Base-by-base conservation (phyloP, 1,140 invertebrate species). In the Rhagoletis zephyria region DNA sequence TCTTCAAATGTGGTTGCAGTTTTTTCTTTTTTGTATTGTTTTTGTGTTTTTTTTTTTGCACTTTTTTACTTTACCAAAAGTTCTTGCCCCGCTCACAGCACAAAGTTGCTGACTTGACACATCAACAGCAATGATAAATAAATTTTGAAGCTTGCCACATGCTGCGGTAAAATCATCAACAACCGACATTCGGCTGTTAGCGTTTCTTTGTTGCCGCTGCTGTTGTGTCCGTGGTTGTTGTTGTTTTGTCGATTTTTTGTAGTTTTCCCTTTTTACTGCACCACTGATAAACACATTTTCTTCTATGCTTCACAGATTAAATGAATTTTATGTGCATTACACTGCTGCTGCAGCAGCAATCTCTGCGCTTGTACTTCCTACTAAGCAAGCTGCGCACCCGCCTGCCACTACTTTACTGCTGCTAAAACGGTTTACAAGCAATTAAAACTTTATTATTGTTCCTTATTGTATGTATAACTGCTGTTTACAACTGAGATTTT, bases 121-220 rank as follows among this genome's bases (percentile, higher is more conserved):
- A 81, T 81, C 74, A 81, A 56, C 74, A 81, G 74, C 42, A 42
- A 19, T 81, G 74, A 30, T 81, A 81, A 56, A 56, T 81, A 81
- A 51, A 81, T 59, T 81, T 56, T 56, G 74, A 81, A 48, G 16
- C 74, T 81, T 81, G 74, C 74, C 51, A 56, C n/a, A 81, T 81
- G 74, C 74, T 51, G 48, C 74, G 19, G 42, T 14, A n/a, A 74
- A 0, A n/a, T 56, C 48, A 81, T 6, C 51, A 81, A 30, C 7
- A 81, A 74, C 42, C 40, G 45, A 12, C 12, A 16, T 45, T 63
- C n/a, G 61, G 7, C 12, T 67, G 42, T 4, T 48, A 45, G 67
- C 6, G 40, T 30, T 30, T 30, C 30, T 30, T 30, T 30, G 30
- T 30, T 30, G 30, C 30, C 1, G 30, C 30, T 30, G 30, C 30